These are phyloP conservation scores for Tetheella fluctuosa DNA, from an alignment of 2,888 invertebrate species.

Conservation along the genomic window DNA sequence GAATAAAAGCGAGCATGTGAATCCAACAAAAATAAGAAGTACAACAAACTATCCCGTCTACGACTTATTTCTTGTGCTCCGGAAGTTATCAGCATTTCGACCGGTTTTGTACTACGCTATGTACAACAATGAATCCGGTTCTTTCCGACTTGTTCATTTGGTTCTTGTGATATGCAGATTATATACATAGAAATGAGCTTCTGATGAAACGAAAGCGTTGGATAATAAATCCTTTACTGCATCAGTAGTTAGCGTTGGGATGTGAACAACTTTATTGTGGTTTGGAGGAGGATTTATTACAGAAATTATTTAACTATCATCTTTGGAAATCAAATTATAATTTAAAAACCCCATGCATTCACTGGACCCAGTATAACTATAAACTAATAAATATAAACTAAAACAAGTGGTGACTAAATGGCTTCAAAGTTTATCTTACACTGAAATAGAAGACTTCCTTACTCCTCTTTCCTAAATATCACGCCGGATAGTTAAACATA, in stretches of 20 bases:
- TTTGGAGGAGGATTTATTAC: not conserved
- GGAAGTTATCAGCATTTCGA: slow-evolving; percentile 76
- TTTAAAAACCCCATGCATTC: no score
- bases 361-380: no score
- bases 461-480: no score
- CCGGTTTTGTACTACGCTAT: slow-evolving; percentile 56
- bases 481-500: no score
- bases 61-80: slow-evolving; percentile 69
- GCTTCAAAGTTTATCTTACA: no score
- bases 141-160: slow-evolving; percentile 42
- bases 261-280: not conserved
- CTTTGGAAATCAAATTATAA: no score
- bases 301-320: not conserved
- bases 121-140: slow-evolving; percentile 54
- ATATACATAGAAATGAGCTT: slow-evolving; percentile 33
- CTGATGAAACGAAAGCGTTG: slow-evolving; percentile 21
- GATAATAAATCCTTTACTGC: slow-evolving; percentile 8
- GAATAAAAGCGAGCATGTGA: slow-evolving; percentile 59
- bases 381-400: no score
- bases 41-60: slow-evolving; percentile 60
- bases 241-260: not conserved
- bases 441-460: no score
- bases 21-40: slow-evolving; percentile 66
- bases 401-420: no score
- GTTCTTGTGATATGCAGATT: slow-evolving; percentile 42